These are phyloP conservation scores for Clarias gariepinus DNA, from an alignment of 2,113 vertebrate species.

Conservation along the genomic window DNA sequence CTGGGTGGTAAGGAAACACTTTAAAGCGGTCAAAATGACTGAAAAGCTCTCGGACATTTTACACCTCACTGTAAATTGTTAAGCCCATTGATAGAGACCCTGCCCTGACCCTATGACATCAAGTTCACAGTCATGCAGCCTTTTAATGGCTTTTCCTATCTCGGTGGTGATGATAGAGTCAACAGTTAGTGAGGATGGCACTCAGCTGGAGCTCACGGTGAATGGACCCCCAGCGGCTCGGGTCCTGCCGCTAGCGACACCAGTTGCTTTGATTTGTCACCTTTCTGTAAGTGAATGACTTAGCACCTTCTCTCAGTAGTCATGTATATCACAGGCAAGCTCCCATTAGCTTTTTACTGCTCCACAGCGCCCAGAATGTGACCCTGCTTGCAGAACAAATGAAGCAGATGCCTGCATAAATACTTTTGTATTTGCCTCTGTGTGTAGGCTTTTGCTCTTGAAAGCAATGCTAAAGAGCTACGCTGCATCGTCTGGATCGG, in stretches of 20 bases:
- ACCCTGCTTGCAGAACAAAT: slow-evolving; percentile 55
- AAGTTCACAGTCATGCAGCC: slow-evolving; percentile 79
- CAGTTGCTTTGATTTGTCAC: slow-evolving; percentile 79
- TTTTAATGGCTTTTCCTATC: slow-evolving; percentile 72
- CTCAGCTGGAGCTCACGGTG: slow-evolving; percentile 68
- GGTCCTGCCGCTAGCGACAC: slow-evolving; percentile 70
- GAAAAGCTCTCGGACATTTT: slow-evolving; percentile 67
- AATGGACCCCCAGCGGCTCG: slow-evolving; percentile 75
- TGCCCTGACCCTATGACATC: slow-evolving; percentile 70
- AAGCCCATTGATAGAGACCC: slow-evolving; percentile 61
- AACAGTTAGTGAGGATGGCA: slow-evolving; percentile 70
- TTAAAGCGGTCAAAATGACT: slow-evolving; percentile 57
- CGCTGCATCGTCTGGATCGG: background rate
- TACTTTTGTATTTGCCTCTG: background rate
- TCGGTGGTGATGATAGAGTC: slow-evolving; percentile 70
- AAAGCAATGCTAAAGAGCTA: background rate
- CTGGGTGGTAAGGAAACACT: slow-evolving; percentile 60
- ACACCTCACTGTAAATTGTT: slow-evolving; percentile 71
- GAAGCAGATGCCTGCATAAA: slow-evolving; percentile 70
- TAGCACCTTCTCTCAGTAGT: slow-evolving; percentile 48
- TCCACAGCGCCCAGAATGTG: slow-evolving; percentile 63
- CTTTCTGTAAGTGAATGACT: slow-evolving; percentile 78
- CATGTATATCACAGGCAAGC: slow-evolving; percentile 70
- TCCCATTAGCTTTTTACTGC: slow-evolving; percentile 64
- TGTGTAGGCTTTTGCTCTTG: background rate